Evolutionary conservation across 2,888 invertebrate genomes (phyloP).

Genomic region (Aethes cnicana): DNA sequence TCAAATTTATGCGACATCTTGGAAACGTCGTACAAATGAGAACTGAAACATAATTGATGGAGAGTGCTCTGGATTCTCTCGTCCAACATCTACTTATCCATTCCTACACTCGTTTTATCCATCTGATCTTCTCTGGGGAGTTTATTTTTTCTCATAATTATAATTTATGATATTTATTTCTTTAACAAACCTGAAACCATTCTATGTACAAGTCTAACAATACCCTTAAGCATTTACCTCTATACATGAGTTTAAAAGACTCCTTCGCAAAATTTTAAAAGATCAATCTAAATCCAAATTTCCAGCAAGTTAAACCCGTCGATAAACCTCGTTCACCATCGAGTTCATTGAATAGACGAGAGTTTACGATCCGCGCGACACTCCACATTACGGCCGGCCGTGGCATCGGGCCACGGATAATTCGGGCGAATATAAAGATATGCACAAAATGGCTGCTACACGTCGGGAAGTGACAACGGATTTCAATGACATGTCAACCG

Average conservation of each 20-base stretch:
- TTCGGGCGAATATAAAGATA: conserved; percentile 13
- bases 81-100: conserved; percentile 17
- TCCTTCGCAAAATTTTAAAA: no score
- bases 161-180: no score
- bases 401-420: conserved; percentile 22
- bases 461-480: conserved; percentile 12
- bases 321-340: conserved; percentile 19
- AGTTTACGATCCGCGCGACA: conserved; percentile 16
- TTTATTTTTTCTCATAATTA: no score
- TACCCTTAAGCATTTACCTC: no score
- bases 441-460: conserved; percentile 12
- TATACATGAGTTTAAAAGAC: no score
- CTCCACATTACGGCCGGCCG: not conserved
- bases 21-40: conserved; percentile 19
- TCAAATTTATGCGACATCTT: conserved; percentile 30
- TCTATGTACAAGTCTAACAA: no score
- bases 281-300: no score
- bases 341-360: conserved; percentile 20
- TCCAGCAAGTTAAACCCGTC: conserved; percentile 10
- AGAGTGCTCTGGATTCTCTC: conserved; percentile 5
- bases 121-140: not conserved
- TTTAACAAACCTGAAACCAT: no score
- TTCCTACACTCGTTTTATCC: not conserved
- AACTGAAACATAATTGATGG: conserved; percentile 27
- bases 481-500: conserved; percentile 40